Base-by-base conservation (phyloP, 2,888 invertebrate species). In the Drosophila anceps region DNA sequence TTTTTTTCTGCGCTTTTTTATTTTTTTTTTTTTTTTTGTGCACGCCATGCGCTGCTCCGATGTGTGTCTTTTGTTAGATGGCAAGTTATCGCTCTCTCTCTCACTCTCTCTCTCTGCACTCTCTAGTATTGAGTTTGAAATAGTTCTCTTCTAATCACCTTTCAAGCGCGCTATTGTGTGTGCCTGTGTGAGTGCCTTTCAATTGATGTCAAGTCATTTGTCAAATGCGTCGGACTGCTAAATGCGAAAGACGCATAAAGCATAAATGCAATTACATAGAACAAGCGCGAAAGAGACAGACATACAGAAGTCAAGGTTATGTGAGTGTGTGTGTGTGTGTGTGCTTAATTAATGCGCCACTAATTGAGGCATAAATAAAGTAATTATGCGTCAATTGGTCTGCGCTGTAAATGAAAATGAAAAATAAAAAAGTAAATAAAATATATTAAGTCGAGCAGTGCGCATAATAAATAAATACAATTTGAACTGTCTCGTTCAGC, bases 191-290 rank as follows among this genome's bases (percentile, higher is more conserved):
- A 55, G 39, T 54, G 53, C 31, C 31, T 69, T 60, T 29, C 66
- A 76, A 79, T 81, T 73, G 61, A 81, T 81, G 79, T 57, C 80
- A 86, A 83, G 76, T 65, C 83, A 82, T 88, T 88, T 88, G 81
- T 86, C 84, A 84, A 83, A 78, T 75, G 79, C 59, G 66, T 27
- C 69, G 75, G 76, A 68, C 39, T 57, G 46, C 65, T 61, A 61
- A 63, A 61, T 57, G 60, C 62, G 54, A 79, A 61, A 78, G 57
- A 37, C 62, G 57, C 57, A 64, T 50, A 59, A 58, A 60, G 54
- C 62, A 66, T 73, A 81, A 81, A 67, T 81, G 79, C 77, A 77
- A 81, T 77, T 73, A 62, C 51, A 65, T 24, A 65, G 44, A 68
- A 50, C 10, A 27, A 13, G 9, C 37, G 24, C 18, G 29, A 62